Evolutionary conservation across 2,113 vertebrate species (phyloP), one percentile per base, ranked within the genome.

Genomic region (Aix galericulata): DNA sequence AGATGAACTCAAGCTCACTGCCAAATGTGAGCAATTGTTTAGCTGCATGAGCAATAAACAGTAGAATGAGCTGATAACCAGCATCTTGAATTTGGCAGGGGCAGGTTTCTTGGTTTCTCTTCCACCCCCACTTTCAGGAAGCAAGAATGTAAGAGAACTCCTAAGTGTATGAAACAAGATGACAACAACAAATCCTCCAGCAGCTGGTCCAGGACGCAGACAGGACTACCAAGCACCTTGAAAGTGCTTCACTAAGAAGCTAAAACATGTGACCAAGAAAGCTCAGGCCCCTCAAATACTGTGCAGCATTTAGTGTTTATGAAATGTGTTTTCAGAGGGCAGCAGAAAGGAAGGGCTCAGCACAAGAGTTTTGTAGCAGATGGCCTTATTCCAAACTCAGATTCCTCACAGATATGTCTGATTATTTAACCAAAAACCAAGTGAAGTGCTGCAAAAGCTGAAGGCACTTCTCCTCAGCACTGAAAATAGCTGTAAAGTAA

Each of bases 191-290:
- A 87, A 46, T 11, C 18, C 91, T 85, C 86, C 40, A 67, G 17
- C 93, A 84, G 95, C 88, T 93, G 83, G 88, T 83, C 94, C 69
- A 91, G 63, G 68, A 76, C 86, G 50, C 62, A 40, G 55, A 77
- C 93, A 96, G 74, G 56, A 92, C n/a, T 56, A 76, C 32, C 26
- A 88, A 62, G 34, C 52, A 53, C 34, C 56, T 64, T 2, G 52
- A 40, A 40, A 40, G 48, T 75, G 40, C 90, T 86, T 89, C 72
- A 50, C 52, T 55, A 67, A 84, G 63, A 83, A 84, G 69, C 88
- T 52, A 17, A 78, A 91, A 53, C 79, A 84, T 6, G 18, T 59
- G 88, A 75, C 36, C 5, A 2, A 88, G 67, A 62, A 66, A 80
- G 16, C 50, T 73, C 55, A 62, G 80, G 66, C 73, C 36, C 50